Percentiles rank a stretch among this genome's conserved stretches.
Conservation (phyloP, 1,140 invertebrate species). For the Lepidostoma basale region DNA sequence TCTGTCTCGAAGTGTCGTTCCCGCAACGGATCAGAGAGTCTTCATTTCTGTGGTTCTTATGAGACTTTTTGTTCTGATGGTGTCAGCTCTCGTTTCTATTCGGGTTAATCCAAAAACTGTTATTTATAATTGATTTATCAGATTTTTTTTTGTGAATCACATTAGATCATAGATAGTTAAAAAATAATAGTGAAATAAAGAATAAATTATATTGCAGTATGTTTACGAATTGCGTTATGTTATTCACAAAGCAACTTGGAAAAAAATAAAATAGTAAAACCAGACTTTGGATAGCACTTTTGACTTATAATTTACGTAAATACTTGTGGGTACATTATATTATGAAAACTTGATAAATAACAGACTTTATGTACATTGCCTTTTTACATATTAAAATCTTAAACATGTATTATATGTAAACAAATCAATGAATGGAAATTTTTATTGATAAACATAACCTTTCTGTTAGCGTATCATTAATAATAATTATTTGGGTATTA, state of each 20-base stretch:
- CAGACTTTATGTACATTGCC: background rate
- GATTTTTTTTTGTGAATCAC: no score
- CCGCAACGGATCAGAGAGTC: no score
- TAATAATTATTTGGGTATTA: constrained; percentile 8
- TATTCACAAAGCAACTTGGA: background rate
- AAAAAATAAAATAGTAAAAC: background rate
- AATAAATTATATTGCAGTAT: no score
- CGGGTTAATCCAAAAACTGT: no score
- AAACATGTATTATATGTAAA: background rate
- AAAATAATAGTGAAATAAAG: no score
- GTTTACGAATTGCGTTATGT: no score
- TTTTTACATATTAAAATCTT: background rate
- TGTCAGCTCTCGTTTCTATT: no score
- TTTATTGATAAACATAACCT: constrained; percentile 3
- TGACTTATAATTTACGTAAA: background rate
- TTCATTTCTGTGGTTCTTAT: no score
- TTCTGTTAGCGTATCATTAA: background rate
- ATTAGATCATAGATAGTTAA: no score
- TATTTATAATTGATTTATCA: no score
- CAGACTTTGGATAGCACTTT: background rate
- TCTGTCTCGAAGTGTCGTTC: no score
- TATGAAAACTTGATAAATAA: background rate
- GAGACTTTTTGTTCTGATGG: no score
- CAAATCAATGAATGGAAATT: constrained; percentile 4
- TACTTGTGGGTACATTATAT: background rate